Conservation (phyloP, 2,888 invertebrate genomes). For the Pristionchus arcanus region DNA sequence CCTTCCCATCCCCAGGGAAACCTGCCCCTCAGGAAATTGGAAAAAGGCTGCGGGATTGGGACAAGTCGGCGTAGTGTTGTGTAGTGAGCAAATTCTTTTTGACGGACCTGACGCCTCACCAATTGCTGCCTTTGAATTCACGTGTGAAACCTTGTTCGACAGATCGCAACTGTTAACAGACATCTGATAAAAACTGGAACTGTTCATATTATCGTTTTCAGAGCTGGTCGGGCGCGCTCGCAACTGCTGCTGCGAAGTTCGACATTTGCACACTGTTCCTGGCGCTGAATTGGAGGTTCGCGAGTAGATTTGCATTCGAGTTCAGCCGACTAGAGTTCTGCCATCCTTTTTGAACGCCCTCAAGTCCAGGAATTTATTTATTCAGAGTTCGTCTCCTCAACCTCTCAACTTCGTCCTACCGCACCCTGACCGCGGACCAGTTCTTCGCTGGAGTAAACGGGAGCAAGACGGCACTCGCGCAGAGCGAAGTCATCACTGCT, state of each 20-base stretch:
- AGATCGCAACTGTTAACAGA: too few species aligned
- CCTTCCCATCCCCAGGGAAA: too few species aligned
- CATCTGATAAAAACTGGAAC: too few species aligned
- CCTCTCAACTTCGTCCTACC: background rate
- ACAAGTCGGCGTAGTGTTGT: too few species aligned
- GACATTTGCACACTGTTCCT: conserved; percentile 51
- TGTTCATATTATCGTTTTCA: background rate
- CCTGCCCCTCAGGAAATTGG: too few species aligned
- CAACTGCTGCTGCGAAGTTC: background rate
- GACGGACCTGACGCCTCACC: too few species aligned
- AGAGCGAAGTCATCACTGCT: background rate
- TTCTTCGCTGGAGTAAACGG: background rate
- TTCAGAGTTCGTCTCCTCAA: conserved; percentile 30
- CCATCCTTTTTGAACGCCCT: too few species aligned
- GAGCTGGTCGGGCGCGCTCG: conserved; percentile 55
- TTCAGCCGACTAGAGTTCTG: too few species aligned
- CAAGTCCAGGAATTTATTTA: background rate
- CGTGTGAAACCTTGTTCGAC: too few species aligned
- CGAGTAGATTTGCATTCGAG: background rate
- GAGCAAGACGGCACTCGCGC: background rate
- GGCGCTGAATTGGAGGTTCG: conserved; percentile 46
- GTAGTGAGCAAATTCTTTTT: too few species aligned
- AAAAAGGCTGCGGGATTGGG: too few species aligned
- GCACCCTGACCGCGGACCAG: background rate
- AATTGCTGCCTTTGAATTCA: too few species aligned